A percentile compares a stretch with the other conserved stretches of the same genome.
These are phyloP conservation scores for Leucophora obtusa DNA, from an alignment of 2,888 invertebrate genomes.

Conservation along the genomic window DNA sequence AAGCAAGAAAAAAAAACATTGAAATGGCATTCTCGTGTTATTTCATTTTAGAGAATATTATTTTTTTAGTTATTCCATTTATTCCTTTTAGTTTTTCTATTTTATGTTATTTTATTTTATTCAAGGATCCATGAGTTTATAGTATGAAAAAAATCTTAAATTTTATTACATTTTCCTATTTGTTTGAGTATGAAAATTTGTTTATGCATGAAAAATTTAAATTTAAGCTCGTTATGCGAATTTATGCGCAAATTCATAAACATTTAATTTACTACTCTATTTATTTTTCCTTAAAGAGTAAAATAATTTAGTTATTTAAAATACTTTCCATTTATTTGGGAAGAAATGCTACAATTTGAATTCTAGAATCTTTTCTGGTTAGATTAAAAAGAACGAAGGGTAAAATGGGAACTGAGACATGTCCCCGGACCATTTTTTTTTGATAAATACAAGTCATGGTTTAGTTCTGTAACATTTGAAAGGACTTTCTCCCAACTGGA, in stretches of 20 bases:
- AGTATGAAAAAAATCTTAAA: conserved; percentile 28
- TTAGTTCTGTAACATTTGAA: too few species aligned
- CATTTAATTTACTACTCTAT: conserved; percentile 40
- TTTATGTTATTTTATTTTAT: conserved; percentile 17
- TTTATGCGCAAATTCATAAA: too few species aligned
- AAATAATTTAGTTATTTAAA: not conserved
- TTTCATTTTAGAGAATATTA: conserved; percentile 54
- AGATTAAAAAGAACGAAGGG: too few species aligned
- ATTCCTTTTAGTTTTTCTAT: conserved; percentile 29
- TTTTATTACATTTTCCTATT: conserved; percentile 49
- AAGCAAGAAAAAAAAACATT: conserved; percentile 37
- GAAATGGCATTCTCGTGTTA: conserved; percentile 55
- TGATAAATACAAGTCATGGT: too few species aligned
- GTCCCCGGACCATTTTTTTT: too few species aligned
- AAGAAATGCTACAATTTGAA: too few species aligned
- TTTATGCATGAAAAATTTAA: conserved; percentile 26
- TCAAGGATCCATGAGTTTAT: conserved; percentile 33
- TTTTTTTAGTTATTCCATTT: conserved; percentile 21
- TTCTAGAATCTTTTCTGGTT: too few species aligned
- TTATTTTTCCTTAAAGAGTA: not conserved
- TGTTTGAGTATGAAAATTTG: conserved; percentile 52
- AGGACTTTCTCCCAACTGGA: too few species aligned
- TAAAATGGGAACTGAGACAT: too few species aligned
- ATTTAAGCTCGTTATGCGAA: conserved; percentile 27
- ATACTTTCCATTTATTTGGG: too few species aligned